phyloP scores from a whole-genome alignment of 1,140 invertebrate species.

The Hyposmocoma kahamanoa region DNA sequence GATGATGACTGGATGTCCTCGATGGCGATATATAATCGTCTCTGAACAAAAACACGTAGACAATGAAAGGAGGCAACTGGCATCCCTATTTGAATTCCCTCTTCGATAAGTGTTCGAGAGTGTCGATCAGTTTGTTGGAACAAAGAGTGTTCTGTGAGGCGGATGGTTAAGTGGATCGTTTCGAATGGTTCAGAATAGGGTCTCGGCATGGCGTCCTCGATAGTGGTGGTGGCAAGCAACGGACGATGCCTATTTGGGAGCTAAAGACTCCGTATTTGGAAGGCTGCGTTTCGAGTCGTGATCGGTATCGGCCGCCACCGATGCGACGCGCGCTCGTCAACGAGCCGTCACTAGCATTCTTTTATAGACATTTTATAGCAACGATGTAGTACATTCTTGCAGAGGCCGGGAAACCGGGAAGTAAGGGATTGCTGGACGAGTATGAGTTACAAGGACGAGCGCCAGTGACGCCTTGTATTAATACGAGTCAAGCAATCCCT shows the following conservation, averaged over 20 bases:
- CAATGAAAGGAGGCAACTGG: slow-evolving; percentile 57
- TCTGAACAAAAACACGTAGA: slow-evolving; percentile 54
- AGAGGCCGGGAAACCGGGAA: too few species aligned
- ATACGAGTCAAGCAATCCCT: too few species aligned
- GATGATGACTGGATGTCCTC: slow-evolving; percentile 39
- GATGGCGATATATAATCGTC: slow-evolving; percentile 48
- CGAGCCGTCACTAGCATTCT: slow-evolving; percentile 38
- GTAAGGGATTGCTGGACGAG: too few species aligned
- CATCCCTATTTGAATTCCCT: too few species aligned
- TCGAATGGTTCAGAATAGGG: neutral
- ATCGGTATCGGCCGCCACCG: slow-evolving; percentile 51
- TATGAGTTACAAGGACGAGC: too few species aligned
- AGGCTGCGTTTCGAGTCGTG: slow-evolving; percentile 60
- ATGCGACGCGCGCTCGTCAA: slow-evolving; percentile 35
- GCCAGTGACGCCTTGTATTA: too few species aligned
- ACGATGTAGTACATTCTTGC: neutral
- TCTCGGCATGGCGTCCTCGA: slow-evolving; percentile 38
- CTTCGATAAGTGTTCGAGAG: too few species aligned
- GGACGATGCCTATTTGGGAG: slow-evolving; percentile 64
- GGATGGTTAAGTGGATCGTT: too few species aligned
- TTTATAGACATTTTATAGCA: slow-evolving; percentile 40
- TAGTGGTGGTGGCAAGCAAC: slow-evolving; percentile 31
- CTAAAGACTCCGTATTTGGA: slow-evolving; percentile 60
- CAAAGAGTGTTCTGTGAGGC: too few species aligned
- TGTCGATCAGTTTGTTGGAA: too few species aligned